Conservation (phyloP, 2,113 vertebrate genomes). For the Edolisoma coerulescens region DNA sequence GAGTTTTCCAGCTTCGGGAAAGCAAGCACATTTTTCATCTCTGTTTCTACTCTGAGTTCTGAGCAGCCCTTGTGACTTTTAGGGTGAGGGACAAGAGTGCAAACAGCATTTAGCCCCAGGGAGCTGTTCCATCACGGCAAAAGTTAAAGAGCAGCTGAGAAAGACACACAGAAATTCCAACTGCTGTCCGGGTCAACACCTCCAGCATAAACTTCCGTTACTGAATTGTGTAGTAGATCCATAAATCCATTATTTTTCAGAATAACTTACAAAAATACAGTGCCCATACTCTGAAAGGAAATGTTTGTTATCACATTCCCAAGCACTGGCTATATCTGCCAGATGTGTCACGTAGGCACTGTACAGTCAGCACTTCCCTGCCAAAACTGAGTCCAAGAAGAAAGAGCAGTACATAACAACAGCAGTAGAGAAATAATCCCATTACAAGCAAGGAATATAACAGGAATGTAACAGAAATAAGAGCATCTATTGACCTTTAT, state of each 20-base stretch:
- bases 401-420: neutral
- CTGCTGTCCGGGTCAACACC: neutral
- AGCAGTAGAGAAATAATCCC: neutral
- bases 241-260: neutral
- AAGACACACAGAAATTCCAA: neutral
- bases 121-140: neutral
- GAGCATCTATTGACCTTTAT: neutral
- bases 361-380: neutral
- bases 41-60: neutral
- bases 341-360: neutral
- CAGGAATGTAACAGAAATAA: neutral
- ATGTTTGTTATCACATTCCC: neutral
- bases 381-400: neutral
- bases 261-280: neutral
- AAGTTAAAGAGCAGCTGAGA: neutral
- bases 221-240: neutral
- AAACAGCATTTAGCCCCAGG: neutral
- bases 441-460: neutral
- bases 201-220: neutral
- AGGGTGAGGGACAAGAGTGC: neutral
- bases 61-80: neutral
- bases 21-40: neutral
- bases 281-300: neutral
- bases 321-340: neutral
- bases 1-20: neutral